Base-by-base conservation (phyloP, 2,888 invertebrate genomes). In the Cabera pusaria region DNA sequence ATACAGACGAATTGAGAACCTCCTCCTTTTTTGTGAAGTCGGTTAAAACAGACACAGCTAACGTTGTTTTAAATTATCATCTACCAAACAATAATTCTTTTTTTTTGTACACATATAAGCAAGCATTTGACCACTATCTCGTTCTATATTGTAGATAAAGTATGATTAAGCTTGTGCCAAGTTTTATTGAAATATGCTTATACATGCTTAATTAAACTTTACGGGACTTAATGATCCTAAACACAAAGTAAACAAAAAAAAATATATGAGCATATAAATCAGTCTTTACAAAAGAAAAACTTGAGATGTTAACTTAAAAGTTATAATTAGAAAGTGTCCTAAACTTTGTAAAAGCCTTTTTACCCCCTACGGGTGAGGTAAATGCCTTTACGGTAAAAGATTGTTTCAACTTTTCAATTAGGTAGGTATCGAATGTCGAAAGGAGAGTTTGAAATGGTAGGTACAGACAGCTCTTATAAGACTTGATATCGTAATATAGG, bases 381-480 rank as follows among this genome's bases (percentile, higher is more conserved):
- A 36, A 34, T 35, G 41, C 37, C 44, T 39, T 34, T 40, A 43
- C 47, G 29, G 44, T 37, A 49, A 54, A 61, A 50, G 56, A 58
- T 64, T 56, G 55, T 62, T 61, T 61, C 45, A 59, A 75, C 64
- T 70, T 74, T 76, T 66, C 70, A 70, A 72, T 75, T 71, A 70
- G 64, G 58, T 62, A 65, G 61, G 59, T 68, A 69, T 72, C 62
- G 61, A 64, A 68, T 62, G 56, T 64, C 51, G 56, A 52, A 64
- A 62, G 57, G 58, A 67, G 72, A 69, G 68, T 71, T 71, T 52
- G 57, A 64, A 66, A 57, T 58, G 52, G 34, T 12, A 12, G 60
- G 65, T 52, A 67, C 18, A 22, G 44, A 36, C 29, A 25, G 42
- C 42, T 56, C 56, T 54, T 57, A 56, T 52, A 50, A 28, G 49